Evolutionary conservation across 2,113 vertebrate species (phyloP).

Genomic region (Grallaria varia): DNA sequence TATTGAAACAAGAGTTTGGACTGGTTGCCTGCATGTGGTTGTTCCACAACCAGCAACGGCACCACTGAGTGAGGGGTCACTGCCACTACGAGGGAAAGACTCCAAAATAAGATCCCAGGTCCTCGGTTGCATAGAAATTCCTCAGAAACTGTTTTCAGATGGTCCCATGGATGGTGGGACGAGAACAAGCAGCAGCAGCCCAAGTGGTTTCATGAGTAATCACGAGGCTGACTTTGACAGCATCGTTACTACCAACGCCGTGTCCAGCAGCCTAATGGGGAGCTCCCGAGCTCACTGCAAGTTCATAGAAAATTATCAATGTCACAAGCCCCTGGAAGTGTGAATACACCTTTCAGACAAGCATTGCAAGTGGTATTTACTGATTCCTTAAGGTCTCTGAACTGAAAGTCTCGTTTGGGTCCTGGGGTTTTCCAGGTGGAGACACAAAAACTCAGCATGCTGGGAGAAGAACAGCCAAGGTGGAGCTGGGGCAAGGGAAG

Average conservation of each 20-base stretch:
- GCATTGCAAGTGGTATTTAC: not conserved
- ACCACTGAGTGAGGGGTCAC: not conserved
- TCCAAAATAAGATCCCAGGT: not conserved
- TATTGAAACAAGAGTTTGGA: not conserved
- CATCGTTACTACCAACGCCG: not conserved
- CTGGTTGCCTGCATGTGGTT: not conserved
- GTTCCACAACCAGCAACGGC: not conserved
- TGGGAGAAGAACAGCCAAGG: accelerated
- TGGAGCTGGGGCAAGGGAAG: not conserved
- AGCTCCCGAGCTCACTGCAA: not conserved
- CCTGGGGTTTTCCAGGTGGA: not conserved
- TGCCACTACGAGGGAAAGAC: not conserved
- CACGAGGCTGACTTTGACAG: not conserved
- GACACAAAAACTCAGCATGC: not conserved
- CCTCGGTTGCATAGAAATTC: not conserved
- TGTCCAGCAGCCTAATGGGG: not conserved
- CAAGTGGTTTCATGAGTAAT: not conserved
- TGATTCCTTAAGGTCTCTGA: not conserved
- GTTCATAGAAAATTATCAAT: not conserved
- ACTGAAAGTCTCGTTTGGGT: not conserved
- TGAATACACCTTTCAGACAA: not conserved
- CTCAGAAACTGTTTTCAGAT: not conserved
- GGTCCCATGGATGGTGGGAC: not conserved
- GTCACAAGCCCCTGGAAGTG: not conserved
- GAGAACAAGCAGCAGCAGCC: not conserved